Base-by-base conservation (phyloP, 2,113 vertebrate species). In the Silurus glanis region DNA sequence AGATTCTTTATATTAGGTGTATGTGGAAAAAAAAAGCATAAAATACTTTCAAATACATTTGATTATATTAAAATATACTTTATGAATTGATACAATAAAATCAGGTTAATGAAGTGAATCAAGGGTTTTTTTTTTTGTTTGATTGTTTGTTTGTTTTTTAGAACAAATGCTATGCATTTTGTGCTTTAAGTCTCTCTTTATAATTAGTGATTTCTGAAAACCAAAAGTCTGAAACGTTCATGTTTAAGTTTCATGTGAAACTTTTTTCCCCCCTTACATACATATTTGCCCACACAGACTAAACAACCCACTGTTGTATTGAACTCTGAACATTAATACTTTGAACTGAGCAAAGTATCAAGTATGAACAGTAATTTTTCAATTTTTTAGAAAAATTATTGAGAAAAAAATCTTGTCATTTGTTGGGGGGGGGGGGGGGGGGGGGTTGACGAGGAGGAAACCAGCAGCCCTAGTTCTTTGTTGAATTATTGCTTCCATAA, bases 401-500 rank as follows among this genome's bases (percentile, higher is more conserved):
- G 12, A 17, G 53, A 79, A 56, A 56, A 78, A 4, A 6, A 28
- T 2, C n/a, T 78, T 17, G 1, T 56, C 6, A 78, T 56, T 78
- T 78, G 5, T 61, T 28, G 13, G n/a, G 9, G 75, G 3, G 47
- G 56, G 56, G 1, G 55, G n/a, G 1, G 23, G 56, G 56, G 56
- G 1, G 55, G n/a, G 1, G 23, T 28, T 56, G 16, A 78, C 3
- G 56, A 78, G 17, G 6, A 28, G 83, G 10, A 85, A 62, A 61
- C 83, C 56, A 74, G 56, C 45, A 47, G 71, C 71, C 19, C 21
- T 19, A 61, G 83, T 59, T 67, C 25, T 72, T 82, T 82, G 25
- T 28, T 72, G 59, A 86, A 81, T 81, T 74, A 74, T 62, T 45
- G 19, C 55, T 55, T 86, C n/a, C 69, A 25, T 51, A 83, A 82